Conservation (phyloP, 2,888 invertebrate species). For the Papilio elwesi region DNA sequence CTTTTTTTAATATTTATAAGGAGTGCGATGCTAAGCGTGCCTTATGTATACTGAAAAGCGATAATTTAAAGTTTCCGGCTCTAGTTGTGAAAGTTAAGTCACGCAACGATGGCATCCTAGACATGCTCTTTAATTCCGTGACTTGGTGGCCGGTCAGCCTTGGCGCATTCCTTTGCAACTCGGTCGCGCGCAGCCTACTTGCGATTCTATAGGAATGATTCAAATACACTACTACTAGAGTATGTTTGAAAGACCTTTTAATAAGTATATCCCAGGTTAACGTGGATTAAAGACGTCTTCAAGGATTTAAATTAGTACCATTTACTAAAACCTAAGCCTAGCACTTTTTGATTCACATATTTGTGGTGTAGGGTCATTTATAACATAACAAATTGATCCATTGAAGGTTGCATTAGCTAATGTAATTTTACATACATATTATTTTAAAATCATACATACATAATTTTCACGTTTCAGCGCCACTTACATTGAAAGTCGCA, state of each 20-base stretch:
- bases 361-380: no score
- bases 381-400: no score
- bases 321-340: no score
- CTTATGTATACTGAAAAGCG: neutral
- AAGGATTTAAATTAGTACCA: no score
- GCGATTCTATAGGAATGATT: neutral
- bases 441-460: no score
- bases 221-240: neutral
- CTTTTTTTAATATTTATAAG: no score
- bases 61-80: constrained; percentile 11
- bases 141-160: constrained; percentile 7
- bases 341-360: no score
- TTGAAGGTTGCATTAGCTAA: no score
- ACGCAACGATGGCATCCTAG: constrained; percentile 14
- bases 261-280: neutral
- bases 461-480: no score
- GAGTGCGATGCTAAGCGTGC: neutral
- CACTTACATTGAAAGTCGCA: no score
- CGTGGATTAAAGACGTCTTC: no score
- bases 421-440: no score
- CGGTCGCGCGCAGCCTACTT: neutral
- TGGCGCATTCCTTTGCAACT: constrained; percentile 10
- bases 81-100: constrained; percentile 5
- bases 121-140: constrained; percentile 13
- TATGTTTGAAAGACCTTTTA: neutral